Evolutionary conservation across 35 echinoderm and acorn worm species (phyloP).

Genomic region (Heliocidaris tuberculata): DNA sequence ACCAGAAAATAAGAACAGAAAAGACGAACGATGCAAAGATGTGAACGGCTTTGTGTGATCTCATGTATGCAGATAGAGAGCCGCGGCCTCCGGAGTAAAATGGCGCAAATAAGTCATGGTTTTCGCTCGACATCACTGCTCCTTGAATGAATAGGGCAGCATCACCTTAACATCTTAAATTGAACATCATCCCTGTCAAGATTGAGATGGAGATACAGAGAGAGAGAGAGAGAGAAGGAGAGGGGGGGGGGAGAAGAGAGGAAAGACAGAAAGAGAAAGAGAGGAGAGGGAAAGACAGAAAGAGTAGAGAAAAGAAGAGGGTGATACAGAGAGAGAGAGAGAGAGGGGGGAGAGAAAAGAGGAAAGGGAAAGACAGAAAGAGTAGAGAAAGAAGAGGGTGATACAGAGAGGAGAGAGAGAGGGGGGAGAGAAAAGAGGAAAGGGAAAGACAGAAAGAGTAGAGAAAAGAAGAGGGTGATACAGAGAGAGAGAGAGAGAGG

Average conservation of each 20-base stretch:
- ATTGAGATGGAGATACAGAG: too few relatives aligned
- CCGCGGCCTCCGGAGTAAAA: background rate
- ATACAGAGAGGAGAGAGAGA: too few relatives aligned
- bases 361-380: too few relatives aligned
- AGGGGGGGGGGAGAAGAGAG: background rate
- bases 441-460: too few relatives aligned
- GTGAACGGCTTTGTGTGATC: background rate
- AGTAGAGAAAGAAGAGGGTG: too few relatives aligned
- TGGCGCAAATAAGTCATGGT: constrained; percentile 2
- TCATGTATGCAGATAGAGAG: background rate
- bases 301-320: too few relatives aligned
- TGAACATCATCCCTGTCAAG: background rate
- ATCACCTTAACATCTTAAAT: constrained; percentile 4
- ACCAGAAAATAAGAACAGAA: background rate
- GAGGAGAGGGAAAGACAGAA: too few relatives aligned
- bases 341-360: background rate
- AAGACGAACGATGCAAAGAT: background rate
- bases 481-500: too few relatives aligned
- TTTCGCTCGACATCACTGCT: background rate
- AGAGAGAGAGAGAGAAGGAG: too few relatives aligned
- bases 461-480: too few relatives aligned
- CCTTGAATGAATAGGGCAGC: background rate
- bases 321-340: background rate
- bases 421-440: too few relatives aligned
- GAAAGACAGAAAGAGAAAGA: too few relatives aligned